Evolutionary conservation across 2,113 vertebrate genomes (phyloP).

Genomic region (Gobio gobio): DNA sequence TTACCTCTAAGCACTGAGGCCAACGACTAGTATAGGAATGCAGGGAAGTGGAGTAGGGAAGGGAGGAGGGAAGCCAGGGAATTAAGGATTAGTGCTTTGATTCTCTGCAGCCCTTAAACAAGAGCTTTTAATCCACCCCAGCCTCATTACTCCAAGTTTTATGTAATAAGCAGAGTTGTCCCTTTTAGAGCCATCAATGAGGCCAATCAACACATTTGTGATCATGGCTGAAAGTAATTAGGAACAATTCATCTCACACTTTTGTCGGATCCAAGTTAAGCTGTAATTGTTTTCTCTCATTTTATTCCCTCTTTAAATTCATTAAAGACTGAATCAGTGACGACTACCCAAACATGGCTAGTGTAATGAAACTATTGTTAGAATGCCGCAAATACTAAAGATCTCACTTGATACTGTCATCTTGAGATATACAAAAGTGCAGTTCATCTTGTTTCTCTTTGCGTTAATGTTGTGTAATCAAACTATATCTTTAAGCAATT

Average conservation of each 20-base stretch:
- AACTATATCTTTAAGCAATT: not conserved
- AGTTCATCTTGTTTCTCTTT: not conserved
- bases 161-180: slow-evolving; percentile 38
- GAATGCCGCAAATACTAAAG: not conserved
- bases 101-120: slow-evolving; percentile 42
- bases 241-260: slow-evolving; percentile 28
- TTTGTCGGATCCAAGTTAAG: slow-evolving; percentile 11
- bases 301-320: not conserved
- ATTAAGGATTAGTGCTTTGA: slow-evolving; percentile 55
- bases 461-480: not conserved
- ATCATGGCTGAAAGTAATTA: slow-evolving; percentile 37
- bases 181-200: slow-evolving; percentile 6
- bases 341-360: not conserved
- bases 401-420: not conserved
- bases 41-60: slow-evolving; percentile 22
- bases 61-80: slow-evolving; percentile 11
- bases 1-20: not conserved
- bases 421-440: not conserved
- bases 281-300: slow-evolving; percentile 4
- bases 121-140: slow-evolving; percentile 47
- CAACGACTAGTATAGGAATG: not conserved
- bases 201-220: slow-evolving; percentile 37
- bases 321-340: not conserved
- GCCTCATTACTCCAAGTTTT: slow-evolving; percentile 44
- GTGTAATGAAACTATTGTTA: slow-evolving; percentile 16